Base-by-base conservation (phyloP, 23 tunicate genomes). In the Phallusia fumigata region DNA sequence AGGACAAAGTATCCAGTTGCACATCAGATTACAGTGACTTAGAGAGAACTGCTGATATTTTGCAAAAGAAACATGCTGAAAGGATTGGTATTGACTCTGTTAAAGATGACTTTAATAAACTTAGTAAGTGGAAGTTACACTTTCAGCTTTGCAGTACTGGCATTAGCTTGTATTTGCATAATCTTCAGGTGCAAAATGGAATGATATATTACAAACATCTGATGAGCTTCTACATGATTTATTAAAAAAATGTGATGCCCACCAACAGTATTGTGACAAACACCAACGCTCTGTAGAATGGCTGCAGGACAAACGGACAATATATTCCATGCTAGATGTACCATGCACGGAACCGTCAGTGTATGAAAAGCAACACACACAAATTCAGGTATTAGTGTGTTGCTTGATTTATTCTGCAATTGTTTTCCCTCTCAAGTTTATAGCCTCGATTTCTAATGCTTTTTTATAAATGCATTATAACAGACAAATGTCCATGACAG, bases 231-330 rank as follows among this genome's bases (percentile, higher is more conserved):
- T 74, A 16, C 75, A 65, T 24, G 73, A 50, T 28, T 73, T 87
- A 75, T 65, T 69, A 76, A 87, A 49, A 21, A 73, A 81, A 31
- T 65, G 64, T 32, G 81, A 76, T 26, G 81, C 85, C 22, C 52
- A 81, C 26, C 76, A 76, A n/a, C 53, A 81, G 45, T 87, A 80
- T 74, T 58, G 81, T 52, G 35, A 65, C 21, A 52, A 44, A 53
- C 36, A 40, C 35, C 80, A 84, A 35, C 82, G 83, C 31, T 76
- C 81, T 21, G 50, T 35, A 47, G 92, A 88, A 64, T 88, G 92
- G 92, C 51, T 88, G 28, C 82, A 75, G 24, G 92, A 82, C 65
- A 87, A 87, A 53, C 79, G 84, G 18, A 80, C 83, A 19, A 64
- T 87, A 74, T 81, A 31, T 21, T 36, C 81, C 49, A 80, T 87